A percentile compares a stretch with the other conserved stretches of the same genome.
Evolutionary conservation across 1,140 invertebrate species (phyloP).

Genomic region (Ridgeia piscesae): DNA sequence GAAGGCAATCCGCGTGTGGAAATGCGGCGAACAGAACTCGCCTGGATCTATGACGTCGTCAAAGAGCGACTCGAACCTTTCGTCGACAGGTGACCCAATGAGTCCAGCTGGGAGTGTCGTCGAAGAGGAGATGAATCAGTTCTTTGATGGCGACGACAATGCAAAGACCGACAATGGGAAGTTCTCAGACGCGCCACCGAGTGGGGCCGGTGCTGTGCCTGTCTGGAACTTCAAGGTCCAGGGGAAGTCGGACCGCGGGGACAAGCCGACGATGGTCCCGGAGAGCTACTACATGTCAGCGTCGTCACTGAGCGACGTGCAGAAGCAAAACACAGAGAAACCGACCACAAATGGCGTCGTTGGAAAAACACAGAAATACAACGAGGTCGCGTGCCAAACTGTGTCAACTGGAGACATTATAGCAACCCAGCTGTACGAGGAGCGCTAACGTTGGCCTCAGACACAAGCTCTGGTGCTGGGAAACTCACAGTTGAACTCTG

Average conservation of each 20-base stretch:
- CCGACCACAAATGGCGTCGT: neutral
- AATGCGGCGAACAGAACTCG: slow-evolving; percentile 44
- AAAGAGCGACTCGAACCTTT: slow-evolving; percentile 18
- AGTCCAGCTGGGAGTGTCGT: slow-evolving; percentile 11
- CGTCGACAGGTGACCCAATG: slow-evolving; percentile 13
- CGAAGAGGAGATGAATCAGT: slow-evolving; percentile 29
- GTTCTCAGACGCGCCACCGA: slow-evolving; percentile 53
- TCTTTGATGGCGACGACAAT: slow-evolving; percentile 23
- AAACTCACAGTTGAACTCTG: neutral
- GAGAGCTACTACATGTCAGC: slow-evolving; percentile 55
- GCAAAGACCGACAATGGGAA: slow-evolving; percentile 26
- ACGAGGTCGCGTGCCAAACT: slow-evolving; percentile 50
- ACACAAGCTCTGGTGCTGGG: neutral
- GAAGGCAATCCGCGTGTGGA: slow-evolving; percentile 57
- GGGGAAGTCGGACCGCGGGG: slow-evolving; percentile 37
- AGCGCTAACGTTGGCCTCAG: neutral
- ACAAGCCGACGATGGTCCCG: slow-evolving; percentile 50
- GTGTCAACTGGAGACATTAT: slow-evolving; percentile 57
- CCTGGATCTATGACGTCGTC: slow-evolving; percentile 5
- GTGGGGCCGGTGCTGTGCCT: slow-evolving; percentile 54
- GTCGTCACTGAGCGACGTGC: slow-evolving; percentile 48
- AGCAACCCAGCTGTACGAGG: slow-evolving; percentile 58
- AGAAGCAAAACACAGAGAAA: slow-evolving; percentile 9
- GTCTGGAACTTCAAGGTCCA: slow-evolving; percentile 52
- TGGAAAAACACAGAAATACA: neutral